Evolutionary conservation across 2,797 vertebrate species (phyloP), one percentile per base, ranked within the genome.

Genomic region (Nannoperca obscura): DNA sequence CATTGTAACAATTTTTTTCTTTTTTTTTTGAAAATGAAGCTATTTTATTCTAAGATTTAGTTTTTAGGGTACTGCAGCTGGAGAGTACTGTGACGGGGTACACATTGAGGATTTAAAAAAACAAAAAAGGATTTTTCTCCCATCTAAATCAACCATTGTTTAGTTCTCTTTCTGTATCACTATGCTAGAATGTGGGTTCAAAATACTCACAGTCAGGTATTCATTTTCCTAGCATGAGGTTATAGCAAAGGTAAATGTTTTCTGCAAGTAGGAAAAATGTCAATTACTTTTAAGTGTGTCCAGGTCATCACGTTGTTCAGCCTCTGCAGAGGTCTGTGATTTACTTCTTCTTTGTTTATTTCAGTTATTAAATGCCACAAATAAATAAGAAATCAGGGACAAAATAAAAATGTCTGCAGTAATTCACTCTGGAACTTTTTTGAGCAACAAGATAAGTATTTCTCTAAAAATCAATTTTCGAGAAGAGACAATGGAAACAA

Each of bases 401-500:
- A 57, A 61, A 73, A 80, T 66, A 63, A 46, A 85, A 75, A 49
- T 75, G 57, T 74, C 63, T 78, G 20, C 68, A 86, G 67, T 63
- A 74, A 77, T 89, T 87, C 82, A 74, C 60, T 78, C 14, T 86
- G 71, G 76, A 93, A 94, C 90, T 92, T 92, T 92, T 85, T 88
- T 84, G 82, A 82, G 84, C 80, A 91, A 89, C 84, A 90, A 89
- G 64, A 91, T 81, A 87, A 91, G 84, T 92, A 93, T 92, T 90
- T 87, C 71, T 93, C 86, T 82, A 88, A 85, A 94, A 92, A 93
- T 94, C 88, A 97, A 97, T 97, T 98, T 97, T 97, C 95, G 94
- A 97, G 96, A 97, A 97, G 96, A 97, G 95, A 96, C 96, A 96
- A 97, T 97, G 97, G 96, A 96, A 97, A 97, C 96, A 97, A 91